Evolutionary conservation across 2,888 invertebrate species (phyloP).

Genomic region (Dysmachus trigonus): DNA sequence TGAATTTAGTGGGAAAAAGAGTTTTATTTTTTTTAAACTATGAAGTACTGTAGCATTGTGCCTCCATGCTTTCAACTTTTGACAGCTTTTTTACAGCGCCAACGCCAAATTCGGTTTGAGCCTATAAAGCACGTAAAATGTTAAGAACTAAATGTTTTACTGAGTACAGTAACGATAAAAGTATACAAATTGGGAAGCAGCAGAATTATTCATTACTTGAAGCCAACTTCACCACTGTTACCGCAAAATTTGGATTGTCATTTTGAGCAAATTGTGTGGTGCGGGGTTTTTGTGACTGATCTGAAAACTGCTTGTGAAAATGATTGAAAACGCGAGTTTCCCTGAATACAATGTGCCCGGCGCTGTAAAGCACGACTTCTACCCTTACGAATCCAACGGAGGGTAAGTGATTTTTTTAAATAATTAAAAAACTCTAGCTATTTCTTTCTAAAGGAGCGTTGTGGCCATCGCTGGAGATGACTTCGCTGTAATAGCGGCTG

Average conservation of each 20-base stretch:
- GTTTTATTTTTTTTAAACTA: too few species aligned
- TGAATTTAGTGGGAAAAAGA: too few species aligned
- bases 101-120: too few species aligned
- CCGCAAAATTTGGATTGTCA: slow-evolving; percentile 13
- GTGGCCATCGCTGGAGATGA: slow-evolving; percentile 96
- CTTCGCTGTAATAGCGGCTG: slow-evolving; percentile 93
- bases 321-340: slow-evolving; percentile 55
- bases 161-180: background rate
- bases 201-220: background rate
- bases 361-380: slow-evolving; percentile 67
- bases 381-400: slow-evolving; percentile 81
- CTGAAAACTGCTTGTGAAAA: background rate
- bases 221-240: background rate
- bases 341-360: slow-evolving; percentile 64
- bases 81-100: too few species aligned
- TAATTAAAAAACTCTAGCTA: background rate
- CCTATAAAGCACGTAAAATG: background rate
- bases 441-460: slow-evolving; percentile 74
- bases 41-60: too few species aligned
- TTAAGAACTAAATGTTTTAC: background rate
- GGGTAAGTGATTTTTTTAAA: slow-evolving; percentile 68
- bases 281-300: background rate
- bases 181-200: background rate
- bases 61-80: too few species aligned
- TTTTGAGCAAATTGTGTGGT: background rate